Evolutionary conservation across 2,797 vertebrate species (phyloP), one percentile per base, ranked within the genome.

Genomic region (Trachurus trachurus): DNA sequence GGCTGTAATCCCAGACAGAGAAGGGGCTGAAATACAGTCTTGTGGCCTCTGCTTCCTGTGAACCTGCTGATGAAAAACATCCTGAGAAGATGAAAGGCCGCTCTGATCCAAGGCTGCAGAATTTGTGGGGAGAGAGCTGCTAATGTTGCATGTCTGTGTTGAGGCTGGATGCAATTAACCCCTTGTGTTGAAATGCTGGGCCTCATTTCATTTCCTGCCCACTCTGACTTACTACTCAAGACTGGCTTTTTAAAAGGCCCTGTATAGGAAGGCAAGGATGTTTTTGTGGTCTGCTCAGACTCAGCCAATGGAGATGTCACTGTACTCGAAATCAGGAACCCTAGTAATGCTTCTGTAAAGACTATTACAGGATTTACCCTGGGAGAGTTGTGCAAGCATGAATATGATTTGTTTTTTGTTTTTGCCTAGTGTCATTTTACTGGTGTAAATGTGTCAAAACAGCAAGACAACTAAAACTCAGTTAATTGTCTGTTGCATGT

Each of bases 21-120:
- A 54, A 53, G 52, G 16, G 68, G 54, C 21, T 81, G 78, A 87
- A 69, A 83, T 76, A 75, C 7, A 68, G 78, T n/a, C 73, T 5
- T 47, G 58, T 47, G 74, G 63, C 67, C 76, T 86, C 45, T 54
- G 70, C 66, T 91, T 89, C 78, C 84, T 82, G 69, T 79, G 66
- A 90, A 83, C 75, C 61, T 78, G 71, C 63, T 81, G 86, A 90
- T 89, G 74, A 89, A 80, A 91, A 93, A 88, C 91, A 89, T 90
- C 87, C 83, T 58, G 29, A 34, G 39, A 80, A 91, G 86, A 92
- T 90, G 89, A 92, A 92, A 90, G 86, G 40, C 50, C 47, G 2
- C 76, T 74, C 81, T 74, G 79, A 66, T 87, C 83, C 47, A 19
- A 69, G 60, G 65, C 80, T 77, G 74, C 56, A 83, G 73, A 71